These are phyloP conservation scores for Plecotus auritus DNA, from an alignment of 2,113 vertebrate genomes.

Conservation along the genomic window DNA sequence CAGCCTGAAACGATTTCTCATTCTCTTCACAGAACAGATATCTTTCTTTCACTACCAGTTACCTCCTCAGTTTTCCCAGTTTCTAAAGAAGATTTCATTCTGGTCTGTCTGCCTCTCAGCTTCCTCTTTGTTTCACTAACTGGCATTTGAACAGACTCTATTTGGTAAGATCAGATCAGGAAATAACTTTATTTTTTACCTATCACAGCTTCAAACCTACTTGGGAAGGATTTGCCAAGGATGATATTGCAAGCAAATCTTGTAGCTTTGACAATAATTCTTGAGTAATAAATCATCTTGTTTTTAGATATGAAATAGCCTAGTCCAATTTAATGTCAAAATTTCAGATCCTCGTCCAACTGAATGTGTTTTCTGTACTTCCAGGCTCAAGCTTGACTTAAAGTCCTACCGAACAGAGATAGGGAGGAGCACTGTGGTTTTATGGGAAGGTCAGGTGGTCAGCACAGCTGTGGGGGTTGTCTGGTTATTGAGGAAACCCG, in stretches of 20 bases:
- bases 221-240: constrained; percentile 33
- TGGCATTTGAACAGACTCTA: constrained; percentile 31
- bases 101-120: neutral
- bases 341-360: neutral
- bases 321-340: neutral
- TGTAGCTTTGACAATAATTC: neutral
- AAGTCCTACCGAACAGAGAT: neutral
- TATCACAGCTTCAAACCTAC: constrained; percentile 27
- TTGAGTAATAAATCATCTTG: neutral
- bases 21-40: neutral
- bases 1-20: neutral
- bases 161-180: constrained; percentile 39
- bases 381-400: neutral
- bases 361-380: neutral
- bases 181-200: constrained; percentile 52
- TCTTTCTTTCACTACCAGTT: fast-evolving
- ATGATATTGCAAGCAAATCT: neutral
- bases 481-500: neutral
- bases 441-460: neutral
- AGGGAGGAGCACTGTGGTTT: neutral
- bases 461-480: fast-evolving
- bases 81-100: neutral
- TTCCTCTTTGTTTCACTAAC: neutral
- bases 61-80: neutral
- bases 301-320: neutral